Evolutionary conservation across 2,797 vertebrate genomes (phyloP), one percentile per base, ranked within the genome.

Genomic region (Gadopsis marmoratus): DNA sequence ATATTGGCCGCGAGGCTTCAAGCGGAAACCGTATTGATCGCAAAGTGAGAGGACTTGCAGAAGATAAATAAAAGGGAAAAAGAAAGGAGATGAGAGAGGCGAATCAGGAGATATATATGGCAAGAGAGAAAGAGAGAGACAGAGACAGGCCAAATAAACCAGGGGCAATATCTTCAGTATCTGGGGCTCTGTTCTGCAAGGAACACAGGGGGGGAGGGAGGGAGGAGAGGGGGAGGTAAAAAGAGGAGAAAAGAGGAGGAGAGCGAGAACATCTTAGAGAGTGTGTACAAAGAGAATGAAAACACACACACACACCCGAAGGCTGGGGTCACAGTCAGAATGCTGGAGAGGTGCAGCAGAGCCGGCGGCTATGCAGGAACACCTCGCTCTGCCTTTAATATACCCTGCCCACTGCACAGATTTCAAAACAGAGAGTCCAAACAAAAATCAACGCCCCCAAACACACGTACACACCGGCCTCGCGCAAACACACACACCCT

Each of bases 301-400:
- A 91, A 91, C 89, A 89, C 82, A 91, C 88, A 91, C 88, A 91
- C 88, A 86, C 83, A 87, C 82, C 91, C 93, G 74, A 84, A 88
- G 93, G 93, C 92, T 88, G 90, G 83, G 94, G 94, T 94, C 93
- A 93, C 90, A 88, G 86, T 87, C 84, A 88, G 92, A 93, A 88
- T 56, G 88, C 86, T 75, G 13, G 82, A 90, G 92, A 92, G 91
- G 93, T 90, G 92, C 88, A 90, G 86, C 66, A 51, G 86, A 91
- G 91, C 93, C 84, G 64, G 45, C 88, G 85, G 92, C 93, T 74
- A 93, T 71, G 58, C 88, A 88, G 85, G 85, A 94, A 90, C 88
- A 89, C 92, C 91, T 91, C 90, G 87, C 86, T 89, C 89, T 92
- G 91, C 90, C 84, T 91, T 89, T 93, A 93, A 91, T 92, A 90